These are phyloP conservation scores for Vimba vimba DNA, from an alignment of 2,113 vertebrate species.

Conservation along the genomic window DNA sequence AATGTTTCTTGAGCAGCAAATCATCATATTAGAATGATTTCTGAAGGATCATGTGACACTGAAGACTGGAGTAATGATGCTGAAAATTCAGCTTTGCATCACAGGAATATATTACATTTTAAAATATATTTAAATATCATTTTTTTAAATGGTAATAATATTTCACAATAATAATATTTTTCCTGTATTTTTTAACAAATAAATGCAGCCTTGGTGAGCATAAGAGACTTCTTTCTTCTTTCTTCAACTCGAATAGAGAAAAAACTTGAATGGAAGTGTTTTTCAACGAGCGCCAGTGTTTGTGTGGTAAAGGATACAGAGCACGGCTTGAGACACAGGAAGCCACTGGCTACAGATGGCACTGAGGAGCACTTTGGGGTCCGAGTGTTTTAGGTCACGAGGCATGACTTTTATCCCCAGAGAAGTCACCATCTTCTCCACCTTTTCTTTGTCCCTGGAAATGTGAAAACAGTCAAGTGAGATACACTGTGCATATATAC, in stretches of 20 bases:
- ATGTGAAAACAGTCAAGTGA: not conserved
- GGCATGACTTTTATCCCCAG: constrained; percentile 85
- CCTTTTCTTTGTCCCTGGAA: constrained; percentile 90
- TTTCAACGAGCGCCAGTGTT: not conserved
- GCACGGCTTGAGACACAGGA: constrained; percentile 88
- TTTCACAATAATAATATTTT: no score
- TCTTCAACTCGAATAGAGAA: no score
- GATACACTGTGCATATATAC: no score
- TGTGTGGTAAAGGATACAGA: constrained; percentile 85
- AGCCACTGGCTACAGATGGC: constrained; percentile 97
- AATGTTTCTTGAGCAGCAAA: not conserved
- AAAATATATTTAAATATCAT: not conserved
- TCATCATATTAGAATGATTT: not conserved
- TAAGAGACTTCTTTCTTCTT: not conserved
- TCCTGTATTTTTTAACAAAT: not conserved
- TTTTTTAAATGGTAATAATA: no score
- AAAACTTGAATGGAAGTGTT: not conserved
- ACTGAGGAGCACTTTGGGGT: constrained; percentile 91
- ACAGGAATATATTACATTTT: not conserved
- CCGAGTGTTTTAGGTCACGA: constrained; percentile 86
- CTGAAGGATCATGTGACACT: not conserved
- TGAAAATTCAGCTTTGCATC: not conserved
- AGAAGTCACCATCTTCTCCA: constrained; percentile 90
- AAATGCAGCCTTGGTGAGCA: not conserved
- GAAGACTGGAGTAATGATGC: not conserved